Percentiles rank a stretch among this genome's conserved stretches.
These are phyloP conservation scores for Drosophila subpulchrella DNA, from an alignment of 1,140 invertebrate genomes.

Conservation along the genomic window DNA sequence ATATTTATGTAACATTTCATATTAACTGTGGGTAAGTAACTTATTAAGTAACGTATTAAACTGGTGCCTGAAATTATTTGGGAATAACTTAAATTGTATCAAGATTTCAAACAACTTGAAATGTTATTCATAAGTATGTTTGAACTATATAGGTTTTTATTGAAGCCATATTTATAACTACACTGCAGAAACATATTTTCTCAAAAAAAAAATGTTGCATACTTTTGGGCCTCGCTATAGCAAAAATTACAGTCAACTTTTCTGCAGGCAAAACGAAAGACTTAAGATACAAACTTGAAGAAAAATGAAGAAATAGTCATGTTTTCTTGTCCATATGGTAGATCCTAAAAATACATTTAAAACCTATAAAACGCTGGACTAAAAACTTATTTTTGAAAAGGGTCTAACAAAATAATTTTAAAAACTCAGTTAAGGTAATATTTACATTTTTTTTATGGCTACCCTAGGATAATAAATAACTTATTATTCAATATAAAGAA, in stretches of 20 bases:
- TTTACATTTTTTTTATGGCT: too few species aligned
- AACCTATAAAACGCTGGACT: too few species aligned
- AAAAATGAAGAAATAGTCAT: neutral
- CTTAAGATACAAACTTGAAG: constrained; percentile 57
- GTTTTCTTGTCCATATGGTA: too few species aligned
- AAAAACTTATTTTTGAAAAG: too few species aligned
- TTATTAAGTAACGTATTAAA: too few species aligned
- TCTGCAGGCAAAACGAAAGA: constrained; percentile 45
- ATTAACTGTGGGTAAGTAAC: too few species aligned
- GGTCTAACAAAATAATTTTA: too few species aligned
- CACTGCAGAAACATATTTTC: neutral
- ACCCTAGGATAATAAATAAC: neutral
- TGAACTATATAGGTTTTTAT: too few species aligned
- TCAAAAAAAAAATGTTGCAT: constrained; percentile 3
- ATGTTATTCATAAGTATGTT: too few species aligned
- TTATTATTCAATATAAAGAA: neutral
- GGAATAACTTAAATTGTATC: neutral
- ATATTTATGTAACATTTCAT: neutral
- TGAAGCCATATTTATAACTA: neutral
- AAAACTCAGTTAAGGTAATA: neutral
- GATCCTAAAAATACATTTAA: too few species aligned
- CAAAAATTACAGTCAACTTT: constrained; percentile 37
- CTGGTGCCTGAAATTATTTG: too few species aligned
- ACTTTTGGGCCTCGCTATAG: constrained; percentile 16
- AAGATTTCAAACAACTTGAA: too few species aligned